phyloP scores from a whole-genome alignment of 2,888 invertebrate genomes.

The Pheosia gnoma region DNA sequence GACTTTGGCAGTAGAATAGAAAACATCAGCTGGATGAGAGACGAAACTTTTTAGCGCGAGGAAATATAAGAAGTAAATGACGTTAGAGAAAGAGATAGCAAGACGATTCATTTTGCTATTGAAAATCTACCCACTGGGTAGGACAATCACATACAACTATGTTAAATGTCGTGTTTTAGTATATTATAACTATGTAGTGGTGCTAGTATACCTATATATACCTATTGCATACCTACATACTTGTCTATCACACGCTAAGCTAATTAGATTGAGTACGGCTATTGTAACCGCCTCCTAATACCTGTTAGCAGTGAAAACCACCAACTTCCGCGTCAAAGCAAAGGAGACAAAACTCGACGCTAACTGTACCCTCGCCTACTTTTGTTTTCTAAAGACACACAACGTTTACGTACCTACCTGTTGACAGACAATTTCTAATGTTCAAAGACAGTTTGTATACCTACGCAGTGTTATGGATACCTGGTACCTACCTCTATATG shows the following conservation, averaged over 20 bases:
- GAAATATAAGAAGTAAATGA: too few relatives aligned
- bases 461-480: too few relatives aligned
- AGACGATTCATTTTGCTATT: too few relatives aligned
- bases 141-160: too few relatives aligned
- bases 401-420: constrained; percentile 13
- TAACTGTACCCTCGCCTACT: constrained; percentile 5
- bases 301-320: constrained; percentile 15
- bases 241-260: constrained; percentile 12
- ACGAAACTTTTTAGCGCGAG: too few relatives aligned
- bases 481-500: too few relatives aligned
- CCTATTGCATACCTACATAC: neutral
- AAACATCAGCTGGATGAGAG: too few relatives aligned
- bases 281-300: constrained; percentile 25
- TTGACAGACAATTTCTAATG: neutral
- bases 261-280: constrained; percentile 19
- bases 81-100: too few relatives aligned
- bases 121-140: too few relatives aligned
- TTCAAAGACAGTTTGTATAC: neutral
- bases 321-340: constrained; percentile 7
- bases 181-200: neutral
- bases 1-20: too few relatives aligned
- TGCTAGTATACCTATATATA: neutral
- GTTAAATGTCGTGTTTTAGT: too few relatives aligned
- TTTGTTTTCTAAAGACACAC: constrained; percentile 30
- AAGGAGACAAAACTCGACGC: neutral